Evolutionary conservation across 2,797 vertebrate genomes (phyloP).

Genomic region (Cottoperca gobio): DNA sequence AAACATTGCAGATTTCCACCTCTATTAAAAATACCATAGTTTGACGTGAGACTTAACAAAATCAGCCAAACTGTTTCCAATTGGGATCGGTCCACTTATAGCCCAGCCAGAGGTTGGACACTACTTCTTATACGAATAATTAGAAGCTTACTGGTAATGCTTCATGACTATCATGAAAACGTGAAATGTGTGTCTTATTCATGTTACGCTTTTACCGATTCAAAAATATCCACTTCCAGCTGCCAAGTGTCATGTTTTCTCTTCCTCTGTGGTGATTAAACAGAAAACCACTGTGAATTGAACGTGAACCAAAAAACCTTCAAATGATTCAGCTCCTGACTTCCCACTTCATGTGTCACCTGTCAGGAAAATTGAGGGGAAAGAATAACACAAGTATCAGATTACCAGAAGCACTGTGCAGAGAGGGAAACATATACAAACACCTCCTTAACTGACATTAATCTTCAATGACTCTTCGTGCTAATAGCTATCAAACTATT

Average conservation of each 20-base stretch:
- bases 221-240: slow-evolving; percentile 49
- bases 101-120: neutral
- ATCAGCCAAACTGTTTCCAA: neutral
- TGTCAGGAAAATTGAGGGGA: slow-evolving; percentile 58
- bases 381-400: slow-evolving; percentile 52
- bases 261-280: slow-evolving; percentile 53
- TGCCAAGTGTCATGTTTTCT: slow-evolving; percentile 57
- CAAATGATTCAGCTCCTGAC: slow-evolving; percentile 44
- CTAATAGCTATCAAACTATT: slow-evolving; percentile 36
- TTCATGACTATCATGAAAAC: slow-evolving; percentile 32
- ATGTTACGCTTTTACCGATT: slow-evolving; percentile 21
- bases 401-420: slow-evolving; percentile 42
- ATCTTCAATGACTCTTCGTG: slow-evolving; percentile 20
- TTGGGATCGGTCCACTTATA: neutral
- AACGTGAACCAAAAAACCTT: slow-evolving; percentile 59
- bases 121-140: slow-evolving; percentile 7
- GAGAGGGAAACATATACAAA: slow-evolving; percentile 42
- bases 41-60: neutral
- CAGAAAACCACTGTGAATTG: slow-evolving; percentile 56
- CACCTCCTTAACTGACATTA: slow-evolving; percentile 35
- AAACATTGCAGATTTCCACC: neutral
- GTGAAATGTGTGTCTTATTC: slow-evolving; percentile 26
- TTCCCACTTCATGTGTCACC: slow-evolving; percentile 48
- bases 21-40: neutral
- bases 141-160: slow-evolving; percentile 10